Evolutionary conservation across 2,113 vertebrate species (phyloP).

Genomic region (Panthera tigris): DNA sequence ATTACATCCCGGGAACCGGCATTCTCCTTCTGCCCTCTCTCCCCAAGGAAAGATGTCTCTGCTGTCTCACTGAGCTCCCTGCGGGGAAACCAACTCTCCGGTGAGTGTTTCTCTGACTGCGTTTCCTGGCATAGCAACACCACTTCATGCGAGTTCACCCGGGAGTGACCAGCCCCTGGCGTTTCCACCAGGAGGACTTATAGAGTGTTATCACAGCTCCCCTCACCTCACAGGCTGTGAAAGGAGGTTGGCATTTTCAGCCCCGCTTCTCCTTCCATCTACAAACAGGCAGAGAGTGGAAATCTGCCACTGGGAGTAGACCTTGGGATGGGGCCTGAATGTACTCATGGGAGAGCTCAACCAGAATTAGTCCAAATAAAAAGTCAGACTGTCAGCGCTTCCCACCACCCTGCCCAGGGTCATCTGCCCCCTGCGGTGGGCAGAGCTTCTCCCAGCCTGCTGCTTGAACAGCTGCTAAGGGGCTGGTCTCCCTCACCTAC

Average conservation of each 20-base stretch:
- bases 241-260: neutral
- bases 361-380: neutral
- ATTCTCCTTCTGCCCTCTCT: neutral
- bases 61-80: too few relatives aligned
- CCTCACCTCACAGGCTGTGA: neutral
- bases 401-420: neutral
- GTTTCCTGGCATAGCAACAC: neutral
- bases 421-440: too few relatives aligned
- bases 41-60: neutral
- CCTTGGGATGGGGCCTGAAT: accelerated
- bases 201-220: neutral
- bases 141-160: neutral
- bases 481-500: accelerated
- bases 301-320: neutral
- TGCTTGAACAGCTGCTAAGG: neutral
- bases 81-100: neutral
- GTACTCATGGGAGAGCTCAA: neutral
- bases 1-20: neutral
- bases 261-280: neutral
- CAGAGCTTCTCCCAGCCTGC: neutral
- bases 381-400: neutral
- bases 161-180: neutral
- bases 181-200: neutral
- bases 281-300: neutral
- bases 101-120: neutral